These are phyloP conservation scores for Anagrus nilaparvatae DNA, from an alignment of 1,140 invertebrate genomes.

Conservation along the genomic window DNA sequence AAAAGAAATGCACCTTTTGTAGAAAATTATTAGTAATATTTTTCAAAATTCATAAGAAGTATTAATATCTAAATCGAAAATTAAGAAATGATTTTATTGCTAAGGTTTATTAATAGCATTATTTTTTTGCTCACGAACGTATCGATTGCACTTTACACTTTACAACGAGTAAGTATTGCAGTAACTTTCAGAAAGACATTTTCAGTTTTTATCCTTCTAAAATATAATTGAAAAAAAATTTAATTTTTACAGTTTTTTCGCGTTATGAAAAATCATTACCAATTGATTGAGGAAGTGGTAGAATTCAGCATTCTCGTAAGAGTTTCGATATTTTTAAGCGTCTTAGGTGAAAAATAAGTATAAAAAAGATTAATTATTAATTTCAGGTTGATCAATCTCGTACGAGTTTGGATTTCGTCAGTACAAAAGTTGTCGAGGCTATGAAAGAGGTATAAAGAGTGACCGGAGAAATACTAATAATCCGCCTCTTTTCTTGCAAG, in stretches of 20 bases:
- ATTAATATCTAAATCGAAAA: no score
- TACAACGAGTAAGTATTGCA: conserved; percentile 23
- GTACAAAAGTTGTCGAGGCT: conserved; percentile 22
- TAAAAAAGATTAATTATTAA: not conserved
- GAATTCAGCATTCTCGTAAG: conserved; percentile 27
- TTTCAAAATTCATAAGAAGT: no score
- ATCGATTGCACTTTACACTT: conserved; percentile 21
- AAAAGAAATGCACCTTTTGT: no score
- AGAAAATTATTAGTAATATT: no score
- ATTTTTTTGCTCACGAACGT: conserved; percentile 23
- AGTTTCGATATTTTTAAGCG: not conserved
- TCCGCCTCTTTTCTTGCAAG: no score
- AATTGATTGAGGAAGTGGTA: conserved; percentile 24
- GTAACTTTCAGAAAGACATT: not conserved
- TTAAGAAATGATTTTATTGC: no score
- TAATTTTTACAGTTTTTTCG: conserved; percentile 24
- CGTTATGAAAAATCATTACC: conserved; percentile 23
- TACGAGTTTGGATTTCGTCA: conserved; percentile 23
- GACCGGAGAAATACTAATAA: no score
- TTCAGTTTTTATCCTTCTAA: not conserved
- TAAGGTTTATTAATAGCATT: conserved; percentile 24
- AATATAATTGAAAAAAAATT: not conserved
- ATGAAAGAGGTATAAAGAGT: conserved; percentile 28
- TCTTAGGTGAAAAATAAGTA: not conserved
- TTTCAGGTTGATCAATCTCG: conserved; percentile 26